A percentile compares a stretch with the other conserved stretches of the same genome.
phyloP scores from a whole-genome alignment of 2,888 invertebrate genomes.

The Frankliniella intonsa region DNA sequence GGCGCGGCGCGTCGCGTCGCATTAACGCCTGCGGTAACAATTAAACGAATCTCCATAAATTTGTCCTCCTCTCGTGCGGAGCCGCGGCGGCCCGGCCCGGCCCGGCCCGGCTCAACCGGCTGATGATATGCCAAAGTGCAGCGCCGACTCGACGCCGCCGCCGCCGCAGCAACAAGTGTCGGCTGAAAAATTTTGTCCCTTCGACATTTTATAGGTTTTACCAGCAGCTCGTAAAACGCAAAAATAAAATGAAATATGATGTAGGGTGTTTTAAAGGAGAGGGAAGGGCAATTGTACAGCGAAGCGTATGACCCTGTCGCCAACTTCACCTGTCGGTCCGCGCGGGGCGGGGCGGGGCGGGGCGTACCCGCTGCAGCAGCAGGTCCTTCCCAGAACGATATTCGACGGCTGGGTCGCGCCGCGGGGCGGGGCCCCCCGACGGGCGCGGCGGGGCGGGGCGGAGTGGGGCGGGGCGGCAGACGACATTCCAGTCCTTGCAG shows the following conservation, averaged over 20 bases:
- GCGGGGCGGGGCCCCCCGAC: not conserved
- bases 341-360: not conserved
- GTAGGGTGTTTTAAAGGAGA: no score
- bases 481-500: constrained; percentile 1
- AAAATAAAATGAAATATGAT: no score
- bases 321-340: not conserved
- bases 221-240: no score
- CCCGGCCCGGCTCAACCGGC: not conserved
- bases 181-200: no score
- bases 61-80: not conserved
- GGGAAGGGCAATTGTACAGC: no score
- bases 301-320: no score
- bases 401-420: not conserved
- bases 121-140: no score
- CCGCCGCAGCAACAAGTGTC: no score
- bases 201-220: no score
- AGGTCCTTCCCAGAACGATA: constrained; percentile 5
- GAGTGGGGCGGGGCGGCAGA: not conserved
- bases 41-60: constrained; percentile 25
- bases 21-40: not conserved
- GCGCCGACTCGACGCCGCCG: no score
- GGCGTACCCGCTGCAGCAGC: not conserved
- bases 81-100: not conserved
- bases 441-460: not conserved
- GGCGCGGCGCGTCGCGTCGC: not conserved